Percentiles rank a stretch among this genome's conserved stretches.
Conservation (phyloP, 2,888 invertebrate species). For the Dinocampus coccinellae region DNA sequence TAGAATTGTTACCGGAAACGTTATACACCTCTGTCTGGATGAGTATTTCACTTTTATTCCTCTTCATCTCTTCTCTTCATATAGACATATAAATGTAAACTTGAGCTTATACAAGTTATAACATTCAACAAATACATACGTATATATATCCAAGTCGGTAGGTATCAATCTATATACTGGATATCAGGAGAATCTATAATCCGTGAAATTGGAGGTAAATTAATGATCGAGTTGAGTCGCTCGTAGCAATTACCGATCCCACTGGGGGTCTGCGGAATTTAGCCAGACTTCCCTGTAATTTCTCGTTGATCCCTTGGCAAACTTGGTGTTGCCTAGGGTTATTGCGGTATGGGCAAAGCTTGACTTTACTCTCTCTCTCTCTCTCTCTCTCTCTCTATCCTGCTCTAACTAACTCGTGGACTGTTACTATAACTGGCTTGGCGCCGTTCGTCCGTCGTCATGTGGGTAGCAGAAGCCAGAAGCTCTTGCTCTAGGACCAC, state of each 20-base stretch:
- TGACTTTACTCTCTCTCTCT: constrained; percentile 10
- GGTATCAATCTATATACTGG: neutral
- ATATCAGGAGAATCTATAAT: constrained; percentile 15
- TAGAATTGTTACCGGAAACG: neutral
- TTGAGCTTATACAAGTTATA: too few species aligned
- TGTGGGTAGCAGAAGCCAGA: constrained; percentile 32
- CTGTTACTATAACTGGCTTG: neutral
- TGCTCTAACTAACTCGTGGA: neutral
- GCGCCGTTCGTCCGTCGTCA: constrained; percentile 30
- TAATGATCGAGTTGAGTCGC: constrained; percentile 44
- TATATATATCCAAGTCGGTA: too few species aligned
- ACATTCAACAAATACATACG: neutral
- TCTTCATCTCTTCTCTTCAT: too few species aligned
- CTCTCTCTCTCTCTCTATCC: neutral
- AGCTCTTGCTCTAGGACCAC: constrained; percentile 26
- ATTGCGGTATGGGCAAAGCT: constrained; percentile 45
- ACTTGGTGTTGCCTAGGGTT: constrained; percentile 54
- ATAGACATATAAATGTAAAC: too few species aligned
- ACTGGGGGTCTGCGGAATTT: constrained; percentile 36
- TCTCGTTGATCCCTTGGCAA: constrained; percentile 58
- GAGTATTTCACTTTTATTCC: too few species aligned
- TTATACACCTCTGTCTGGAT: neutral
- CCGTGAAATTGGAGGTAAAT: constrained; percentile 35
- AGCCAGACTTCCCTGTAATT: constrained; percentile 56
- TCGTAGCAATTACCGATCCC: constrained; percentile 58